phyloP scores from a whole-genome alignment of 2,797 vertebrate genomes.

The Columba guinea region DNA sequence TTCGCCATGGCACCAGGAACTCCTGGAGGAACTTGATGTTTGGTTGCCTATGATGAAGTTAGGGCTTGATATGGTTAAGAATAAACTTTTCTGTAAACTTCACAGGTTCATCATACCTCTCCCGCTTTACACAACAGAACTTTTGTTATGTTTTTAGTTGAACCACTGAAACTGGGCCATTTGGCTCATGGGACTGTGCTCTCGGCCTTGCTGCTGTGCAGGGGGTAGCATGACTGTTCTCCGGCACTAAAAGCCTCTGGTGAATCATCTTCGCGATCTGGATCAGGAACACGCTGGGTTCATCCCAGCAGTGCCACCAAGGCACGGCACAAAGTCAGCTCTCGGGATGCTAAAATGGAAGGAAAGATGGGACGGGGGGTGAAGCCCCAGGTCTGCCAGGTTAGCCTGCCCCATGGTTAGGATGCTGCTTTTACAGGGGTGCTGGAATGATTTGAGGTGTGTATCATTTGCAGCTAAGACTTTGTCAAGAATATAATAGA shows the following conservation, averaged over 20 bases:
- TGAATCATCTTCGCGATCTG: neutral
- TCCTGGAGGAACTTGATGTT: neutral
- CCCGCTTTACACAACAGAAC: neutral
- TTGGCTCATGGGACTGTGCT: rapidly evolving
- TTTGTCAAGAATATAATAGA: neutral
- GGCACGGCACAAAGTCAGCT: neutral
- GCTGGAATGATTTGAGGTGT: neutral
- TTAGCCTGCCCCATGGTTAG: neutral
- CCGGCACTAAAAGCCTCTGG: neutral
- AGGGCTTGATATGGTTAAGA: neutral
- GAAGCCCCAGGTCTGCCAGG: neutral
- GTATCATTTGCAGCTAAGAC: neutral
- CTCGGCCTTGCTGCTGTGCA: neutral
- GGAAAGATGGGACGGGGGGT: neutral
- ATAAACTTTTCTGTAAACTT: neutral
- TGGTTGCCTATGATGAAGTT: neutral
- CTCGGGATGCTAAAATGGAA: neutral
- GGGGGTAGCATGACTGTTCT: neutral
- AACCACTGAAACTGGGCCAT: neutral
- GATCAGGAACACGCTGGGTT: neutral
- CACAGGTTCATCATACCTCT: neutral
- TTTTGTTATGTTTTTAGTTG: neutral
- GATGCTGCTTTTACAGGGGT: neutral
- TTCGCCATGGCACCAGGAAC: neutral
- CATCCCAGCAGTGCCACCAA: neutral